phyloP scores from a whole-genome alignment of 2,888 invertebrate species.

The Drosophila cognata region DNA sequence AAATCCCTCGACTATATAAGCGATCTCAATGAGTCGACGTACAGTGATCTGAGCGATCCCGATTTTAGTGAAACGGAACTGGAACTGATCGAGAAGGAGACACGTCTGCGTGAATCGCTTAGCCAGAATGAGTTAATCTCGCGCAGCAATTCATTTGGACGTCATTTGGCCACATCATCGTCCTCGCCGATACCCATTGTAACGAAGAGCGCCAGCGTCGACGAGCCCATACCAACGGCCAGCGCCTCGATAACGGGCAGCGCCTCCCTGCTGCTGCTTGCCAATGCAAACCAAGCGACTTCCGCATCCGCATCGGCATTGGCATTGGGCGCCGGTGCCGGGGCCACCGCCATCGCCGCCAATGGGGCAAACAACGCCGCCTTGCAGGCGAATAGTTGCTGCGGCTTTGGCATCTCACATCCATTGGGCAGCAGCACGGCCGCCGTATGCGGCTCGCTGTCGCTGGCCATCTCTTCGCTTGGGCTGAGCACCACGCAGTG shows the following conservation, averaged over 20 bases:
- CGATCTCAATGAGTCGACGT: slow-evolving; percentile 88
- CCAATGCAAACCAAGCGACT: slow-evolving; percentile 52
- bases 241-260: slow-evolving; percentile 43
- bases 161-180: slow-evolving; percentile 81
- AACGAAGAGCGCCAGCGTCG: slow-evolving; percentile 85
- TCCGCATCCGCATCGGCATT: slow-evolving; percentile 48
- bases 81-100: slow-evolving; percentile 87
- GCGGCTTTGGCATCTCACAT: slow-evolving; percentile 65
- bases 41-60: slow-evolving; percentile 88
- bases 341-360: not conserved
- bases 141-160: slow-evolving; percentile 84
- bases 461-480: slow-evolving; percentile 82
- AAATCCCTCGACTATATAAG: slow-evolving; percentile 87
- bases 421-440: slow-evolving; percentile 81
- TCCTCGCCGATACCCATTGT: slow-evolving; percentile 85
- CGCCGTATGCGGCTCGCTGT: slow-evolving; percentile 83
- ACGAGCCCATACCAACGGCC: slow-evolving; percentile 82
- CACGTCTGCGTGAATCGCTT: slow-evolving; percentile 84
- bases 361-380: slow-evolving; percentile 22
- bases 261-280: slow-evolving; percentile 63
- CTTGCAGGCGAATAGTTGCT: slow-evolving; percentile 61
- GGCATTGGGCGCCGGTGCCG: slow-evolving; percentile 18
- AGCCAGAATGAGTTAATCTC: slow-evolving; percentile 85
- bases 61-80: slow-evolving; percentile 88
- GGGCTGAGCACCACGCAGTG: slow-evolving; percentile 75